Base-by-base conservation (phyloP, 2,888 invertebrate species). In the Tinea semifulvella region DNA sequence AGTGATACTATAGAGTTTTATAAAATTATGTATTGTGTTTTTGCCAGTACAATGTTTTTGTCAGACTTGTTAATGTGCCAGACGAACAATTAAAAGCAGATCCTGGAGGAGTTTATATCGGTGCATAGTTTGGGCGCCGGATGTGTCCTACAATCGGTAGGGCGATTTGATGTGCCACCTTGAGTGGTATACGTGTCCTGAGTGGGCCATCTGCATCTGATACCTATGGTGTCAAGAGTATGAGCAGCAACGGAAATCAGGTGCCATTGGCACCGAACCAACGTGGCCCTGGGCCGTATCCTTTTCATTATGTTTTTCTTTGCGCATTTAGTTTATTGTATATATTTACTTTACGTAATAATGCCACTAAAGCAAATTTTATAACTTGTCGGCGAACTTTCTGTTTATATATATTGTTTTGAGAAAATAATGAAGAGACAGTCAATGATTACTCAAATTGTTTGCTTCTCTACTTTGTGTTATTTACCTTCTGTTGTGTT, bases 171-270 rank as follows among this genome's bases (percentile, higher is more conserved):
- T 79, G 82, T 82, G 84, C 84, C 83, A 84, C 84, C 84, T 83
- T 80, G 82, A 83, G 82, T 73, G 76, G 79, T 84, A 75, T 82
- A 83, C 79, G 77, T 79, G 76, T 79, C 73, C 17, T 17, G 31
- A 14, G 17, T 18, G 16, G 36, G 18, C 17, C 8, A 18, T 10
- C 17, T 17, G 14, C 18, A 18, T 7, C 68, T 64, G 71, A 83
- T 67, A 83, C 82, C 82, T 82, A 80, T 82, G 83, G 82, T 77
- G 77, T 76, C 72, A 72, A 82, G 70, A 76, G 64, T 71, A 86
- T 86, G 86, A 86, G 85, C 76, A 82, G 84, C 70, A 86, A 85
- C 77, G 85, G 84, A 73, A 86, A 85, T 73, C 85, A 83, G 81
- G 81, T 83, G 82, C 84, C 85, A 68, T 68, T 82, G 69, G 84